Evolutionary conservation across 1,140 invertebrate genomes (phyloP), one percentile per base, ranked within the genome.

Genomic region (Centruroides vittatus): DNA sequence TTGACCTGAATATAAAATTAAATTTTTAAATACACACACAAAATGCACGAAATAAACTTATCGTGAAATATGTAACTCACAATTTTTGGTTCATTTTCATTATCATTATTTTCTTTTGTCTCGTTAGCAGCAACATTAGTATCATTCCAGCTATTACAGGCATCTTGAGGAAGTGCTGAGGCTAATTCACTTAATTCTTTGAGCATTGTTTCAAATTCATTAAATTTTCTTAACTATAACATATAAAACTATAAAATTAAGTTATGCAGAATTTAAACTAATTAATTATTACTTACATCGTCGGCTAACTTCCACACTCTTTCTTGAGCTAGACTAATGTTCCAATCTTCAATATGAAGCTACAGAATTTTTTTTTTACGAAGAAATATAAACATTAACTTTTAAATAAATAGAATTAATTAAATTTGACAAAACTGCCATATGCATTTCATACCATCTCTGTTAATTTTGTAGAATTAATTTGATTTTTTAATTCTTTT

Each of bases 141-240:
- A 10, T 53, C 64, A 59, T 66, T 66, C 12, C 60, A 23, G 36
- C 47, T 34, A 12, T 35, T 13, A 49, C 73, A 75, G 7, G 71
- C 68, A 61, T 72, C 71, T 61, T 73, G 73, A 3, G 75, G 76
- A 35, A 76, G 61, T 34, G 67, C 66, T 12, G 69, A 68, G 7
- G 74, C 72, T 46, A 77, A 64, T 34, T 71, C 65, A 47, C 67
- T 71, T 56, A 76, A 61, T 55, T 73, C 70, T 35, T 70, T 67
- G 12, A 77, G 62, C 34, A 71, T 71, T 13, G 67, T 67, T 66
- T 76, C 73, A 64, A 77, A 77, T 58, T 69, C 64, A 54, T 73
- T 69, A 64, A 76, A 76, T 50, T 70, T 71, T 36, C 73, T 62
- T 3, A 75, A 60, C 72, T 77, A 57, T 4, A 61, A 53, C 8